Conservation (phyloP, 1,140 invertebrate genomes). For the Mylabris phalerata region DNA sequence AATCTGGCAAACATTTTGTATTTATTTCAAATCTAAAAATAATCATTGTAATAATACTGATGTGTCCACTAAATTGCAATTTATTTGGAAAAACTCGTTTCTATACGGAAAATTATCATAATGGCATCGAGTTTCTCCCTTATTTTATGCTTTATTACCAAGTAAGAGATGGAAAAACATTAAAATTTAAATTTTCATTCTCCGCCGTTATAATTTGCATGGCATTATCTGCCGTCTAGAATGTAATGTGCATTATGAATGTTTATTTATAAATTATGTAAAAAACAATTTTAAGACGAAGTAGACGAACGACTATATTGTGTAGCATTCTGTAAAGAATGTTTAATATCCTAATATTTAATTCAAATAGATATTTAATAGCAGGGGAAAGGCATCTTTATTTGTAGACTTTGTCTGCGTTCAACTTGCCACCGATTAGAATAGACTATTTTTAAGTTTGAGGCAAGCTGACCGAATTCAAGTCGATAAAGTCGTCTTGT, state of each 20-base stretch:
- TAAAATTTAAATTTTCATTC: conserved; percentile 39
- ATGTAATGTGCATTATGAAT: conserved; percentile 41
- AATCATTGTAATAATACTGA: background rate
- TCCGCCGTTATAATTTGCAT: conserved; percentile 40
- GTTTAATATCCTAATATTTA: conserved; percentile 17
- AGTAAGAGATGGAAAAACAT: conserved; percentile 31
- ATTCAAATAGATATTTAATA: background rate
- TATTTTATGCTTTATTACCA: conserved; percentile 17
- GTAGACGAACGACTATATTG: too few species aligned
- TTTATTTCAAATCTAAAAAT: background rate
- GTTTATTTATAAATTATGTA: conserved; percentile 44
- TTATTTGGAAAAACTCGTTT: conserved; percentile 12
- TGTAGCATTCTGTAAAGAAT: background rate
- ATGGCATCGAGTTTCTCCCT: conserved; percentile 13
- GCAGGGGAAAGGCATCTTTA: too few species aligned
- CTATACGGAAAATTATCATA: conserved; percentile 16
- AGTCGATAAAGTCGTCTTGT: too few species aligned
- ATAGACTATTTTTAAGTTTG: too few species aligned
- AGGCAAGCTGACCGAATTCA: too few species aligned
- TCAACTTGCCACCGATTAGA: too few species aligned
- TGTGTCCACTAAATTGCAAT: conserved; percentile 10
- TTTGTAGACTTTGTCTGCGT: too few species aligned
- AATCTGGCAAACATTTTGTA: background rate
- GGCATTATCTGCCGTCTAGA: conserved; percentile 32
- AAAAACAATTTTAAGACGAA: conserved; percentile 28